Evolutionary conservation across 2,888 invertebrate species (phyloP).

Genomic region (Lacanobia oleracea): DNA sequence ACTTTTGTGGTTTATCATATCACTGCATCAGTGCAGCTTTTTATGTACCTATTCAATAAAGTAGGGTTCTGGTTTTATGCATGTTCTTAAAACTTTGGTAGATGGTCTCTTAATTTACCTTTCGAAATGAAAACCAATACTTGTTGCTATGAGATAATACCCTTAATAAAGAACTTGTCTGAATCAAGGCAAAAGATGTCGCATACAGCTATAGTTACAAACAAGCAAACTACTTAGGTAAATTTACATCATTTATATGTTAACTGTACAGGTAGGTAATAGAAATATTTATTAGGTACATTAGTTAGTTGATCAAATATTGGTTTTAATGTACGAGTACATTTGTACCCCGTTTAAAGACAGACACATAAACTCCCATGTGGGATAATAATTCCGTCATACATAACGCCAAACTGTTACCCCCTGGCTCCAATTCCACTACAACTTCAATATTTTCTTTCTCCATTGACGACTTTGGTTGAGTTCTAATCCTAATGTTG

Average conservation of each 20-base stretch:
- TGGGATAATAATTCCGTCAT: slow-evolving; percentile 73
- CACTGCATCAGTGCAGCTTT: slow-evolving; percentile 15
- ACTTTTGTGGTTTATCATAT: slow-evolving; percentile 39
- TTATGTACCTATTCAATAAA: neutral
- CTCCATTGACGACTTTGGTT: slow-evolving; percentile 53
- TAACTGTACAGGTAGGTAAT: neutral
- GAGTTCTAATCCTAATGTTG: neutral
- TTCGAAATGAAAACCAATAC: no score
- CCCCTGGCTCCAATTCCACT: slow-evolving; percentile 11
- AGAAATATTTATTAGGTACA: slow-evolving; percentile 10
- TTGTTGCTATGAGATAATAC: neutral
- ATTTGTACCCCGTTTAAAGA: slow-evolving; percentile 67
- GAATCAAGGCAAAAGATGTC: neutral
- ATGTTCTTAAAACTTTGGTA: neutral
- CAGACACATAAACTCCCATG: slow-evolving; percentile 71
- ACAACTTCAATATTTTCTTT: slow-evolving; percentile 22
- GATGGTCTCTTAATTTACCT: neutral
- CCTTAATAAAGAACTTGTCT: neutral
- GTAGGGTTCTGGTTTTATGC: neutral
- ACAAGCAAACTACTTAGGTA: neutral
- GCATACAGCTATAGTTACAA: no score
- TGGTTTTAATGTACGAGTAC: slow-evolving; percentile 53
- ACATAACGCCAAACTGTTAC: slow-evolving; percentile 69
- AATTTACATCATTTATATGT: neutral
- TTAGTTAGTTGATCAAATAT: slow-evolving; percentile 53